phyloP scores from a whole-genome alignment of 2,888 invertebrate genomes.

The Drosophila atroscutellata region DNA sequence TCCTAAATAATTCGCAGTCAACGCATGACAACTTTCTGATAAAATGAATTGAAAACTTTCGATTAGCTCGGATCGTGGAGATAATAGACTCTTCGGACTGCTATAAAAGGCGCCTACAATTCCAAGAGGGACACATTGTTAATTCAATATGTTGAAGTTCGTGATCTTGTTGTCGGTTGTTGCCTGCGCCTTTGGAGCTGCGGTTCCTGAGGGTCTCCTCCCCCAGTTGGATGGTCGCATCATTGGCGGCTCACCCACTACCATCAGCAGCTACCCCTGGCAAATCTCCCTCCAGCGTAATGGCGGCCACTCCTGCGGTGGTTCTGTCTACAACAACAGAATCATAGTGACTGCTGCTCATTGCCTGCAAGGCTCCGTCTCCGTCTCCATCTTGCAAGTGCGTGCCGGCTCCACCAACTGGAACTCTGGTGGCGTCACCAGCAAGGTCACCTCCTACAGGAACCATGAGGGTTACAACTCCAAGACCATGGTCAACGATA shows the following conservation, averaged over 20 bases:
- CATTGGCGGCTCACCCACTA: conserved; percentile 63
- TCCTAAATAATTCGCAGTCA: background rate
- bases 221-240: conserved; percentile 78
- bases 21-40: conserved; percentile 1
- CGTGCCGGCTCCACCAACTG: conserved; percentile 86
- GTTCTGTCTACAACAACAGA: conserved; percentile 85
- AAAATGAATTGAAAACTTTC: conserved; percentile 24
- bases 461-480: conserved; percentile 85
- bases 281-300: conserved; percentile 69
- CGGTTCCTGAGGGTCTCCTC: conserved; percentile 66
- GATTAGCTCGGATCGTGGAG: conserved; percentile 19
- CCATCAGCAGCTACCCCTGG: too few relatives aligned
- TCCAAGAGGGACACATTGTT: conserved; percentile 27
- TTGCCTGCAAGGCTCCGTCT: conserved; percentile 83
- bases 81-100: conserved; percentile 9
- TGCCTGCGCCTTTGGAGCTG: conserved; percentile 64
- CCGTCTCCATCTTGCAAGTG: conserved; percentile 70
- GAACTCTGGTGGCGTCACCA: conserved; percentile 63
- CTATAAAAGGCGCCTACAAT: conserved; percentile 37
- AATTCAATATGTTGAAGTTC: conserved; percentile 69
- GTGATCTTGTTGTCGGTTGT: conserved; percentile 64
- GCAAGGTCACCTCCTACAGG: conserved; percentile 54
- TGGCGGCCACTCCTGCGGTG: conserved; percentile 86
- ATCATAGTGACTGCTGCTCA: conserved; percentile 87
- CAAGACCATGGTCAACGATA: conserved; percentile 86